Evolutionary conservation across 2,113 vertebrate species (phyloP), one percentile per base, ranked within the genome.

Genomic region (Malaclemys terrapin): DNA sequence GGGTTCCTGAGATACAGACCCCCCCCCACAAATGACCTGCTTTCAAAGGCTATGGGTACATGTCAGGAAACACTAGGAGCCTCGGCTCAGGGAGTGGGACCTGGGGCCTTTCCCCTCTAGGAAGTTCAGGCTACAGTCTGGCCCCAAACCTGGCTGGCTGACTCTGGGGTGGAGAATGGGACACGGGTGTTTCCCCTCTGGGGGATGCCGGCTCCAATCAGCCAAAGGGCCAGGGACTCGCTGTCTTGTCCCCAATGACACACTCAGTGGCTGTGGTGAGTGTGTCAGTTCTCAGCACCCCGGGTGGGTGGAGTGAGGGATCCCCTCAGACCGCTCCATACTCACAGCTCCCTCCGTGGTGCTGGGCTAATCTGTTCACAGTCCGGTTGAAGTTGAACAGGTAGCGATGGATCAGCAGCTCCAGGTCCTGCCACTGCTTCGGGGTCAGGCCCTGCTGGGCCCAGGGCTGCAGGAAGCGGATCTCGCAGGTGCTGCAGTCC

Each of bases 331-430:
- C 45, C 6, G 45, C 35, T 42, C 5, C 20, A 7, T 25, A 56
- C 80, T 82, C 52, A 82, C 80, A 82, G n/a, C 6, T 12, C 10
- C 0, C 3, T 16, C 38, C 38, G 11, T 12, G 4, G 20, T 22
- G 17, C 50, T 8, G 5, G 1, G 13, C 22, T 2, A 42, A 1
- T 42, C 8, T 54, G 35, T 56, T 56, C 54, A 22, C 4, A 3
- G 52, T 54, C 1, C 24, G 17, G 6, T 7, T 25, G 80, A 82
- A 82, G 52, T 54, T 38, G 10, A 42, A 12, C 35, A 82, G 24
- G 52, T 82, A 82, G 35, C 8, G 19, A 54, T 42, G 52, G 35
- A 56, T 11, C 6, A 56, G 22, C 5, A 7, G 24, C 80, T 24
- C 35, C 52, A 82, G 20, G 6, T 14, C 35, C 50, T 56, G 17